Conservation (phyloP, 2,888 invertebrate genomes). For the Drosophila pegasa region DNA sequence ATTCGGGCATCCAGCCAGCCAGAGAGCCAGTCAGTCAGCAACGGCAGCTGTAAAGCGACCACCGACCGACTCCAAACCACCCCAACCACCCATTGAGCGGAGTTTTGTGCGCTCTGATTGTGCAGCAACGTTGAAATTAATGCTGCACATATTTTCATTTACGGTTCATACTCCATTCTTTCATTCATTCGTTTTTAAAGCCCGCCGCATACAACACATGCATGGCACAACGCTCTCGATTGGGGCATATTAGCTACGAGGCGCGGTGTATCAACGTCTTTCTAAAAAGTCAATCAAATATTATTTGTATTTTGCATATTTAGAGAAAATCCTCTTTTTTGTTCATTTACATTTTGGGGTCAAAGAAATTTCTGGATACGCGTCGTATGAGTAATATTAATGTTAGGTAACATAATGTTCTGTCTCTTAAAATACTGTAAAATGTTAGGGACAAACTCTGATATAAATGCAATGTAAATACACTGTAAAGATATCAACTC, state of each 20-base stretch:
- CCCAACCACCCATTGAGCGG: conserved; percentile 3
- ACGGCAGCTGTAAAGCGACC: conserved; percentile 22
- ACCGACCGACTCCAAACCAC: neutral
- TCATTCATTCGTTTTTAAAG: conserved; percentile 41
- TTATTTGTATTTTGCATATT: neutral
- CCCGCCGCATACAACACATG: conserved; percentile 36
- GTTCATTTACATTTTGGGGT: too few species aligned
- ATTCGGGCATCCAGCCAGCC: neutral
- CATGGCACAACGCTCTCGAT: conserved; percentile 16
- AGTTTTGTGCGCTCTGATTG: conserved; percentile 52
- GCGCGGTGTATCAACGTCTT: neutral
- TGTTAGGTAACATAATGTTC: neutral
- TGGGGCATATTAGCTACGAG: conserved; percentile 12
- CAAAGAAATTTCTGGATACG: neutral
- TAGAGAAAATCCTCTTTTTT: neutral
- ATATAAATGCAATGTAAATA: too few species aligned
- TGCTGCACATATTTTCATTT: conserved; percentile 76
- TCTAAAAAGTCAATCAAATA: neutral
- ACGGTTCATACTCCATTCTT: conserved; percentile 57
- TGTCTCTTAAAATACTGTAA: neutral
- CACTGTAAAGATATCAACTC: too few species aligned
- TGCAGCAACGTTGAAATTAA: conserved; percentile 72
- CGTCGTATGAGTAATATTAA: neutral
- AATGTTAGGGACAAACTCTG: too few species aligned
- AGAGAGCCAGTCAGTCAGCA: conserved; percentile 13